Conservation (phyloP, 1,140 invertebrate species). For the Ceratitis capitata region DNA sequence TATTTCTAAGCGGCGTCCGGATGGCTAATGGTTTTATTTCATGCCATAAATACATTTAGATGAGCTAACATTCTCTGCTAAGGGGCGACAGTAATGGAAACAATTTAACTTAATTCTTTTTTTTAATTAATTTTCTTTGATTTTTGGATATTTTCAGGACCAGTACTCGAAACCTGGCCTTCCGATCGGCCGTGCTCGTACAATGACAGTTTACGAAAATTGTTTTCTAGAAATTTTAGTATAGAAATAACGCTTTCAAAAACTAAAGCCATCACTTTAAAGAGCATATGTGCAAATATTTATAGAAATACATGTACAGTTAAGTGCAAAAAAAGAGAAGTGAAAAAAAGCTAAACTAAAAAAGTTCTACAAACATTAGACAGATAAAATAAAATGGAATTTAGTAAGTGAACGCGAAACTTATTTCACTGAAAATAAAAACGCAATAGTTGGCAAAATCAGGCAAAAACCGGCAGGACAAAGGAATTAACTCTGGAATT, state of each 20-base stretch:
- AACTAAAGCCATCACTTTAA: background rate
- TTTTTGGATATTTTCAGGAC: too few relatives aligned
- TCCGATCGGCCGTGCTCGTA: too few relatives aligned
- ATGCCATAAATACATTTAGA: too few relatives aligned
- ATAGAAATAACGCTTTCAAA: background rate
- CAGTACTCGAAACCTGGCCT: too few relatives aligned
- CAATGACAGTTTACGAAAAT: too few relatives aligned
- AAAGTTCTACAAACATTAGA: background rate
- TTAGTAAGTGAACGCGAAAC: background rate
- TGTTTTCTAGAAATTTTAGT: too few relatives aligned
- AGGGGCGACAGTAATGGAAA: too few relatives aligned
- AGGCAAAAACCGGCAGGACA: background rate
- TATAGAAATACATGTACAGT: background rate
- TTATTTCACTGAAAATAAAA: background rate
- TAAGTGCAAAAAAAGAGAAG: background rate
- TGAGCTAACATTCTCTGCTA: too few relatives aligned
- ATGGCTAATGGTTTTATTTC: too few relatives aligned
- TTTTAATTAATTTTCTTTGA: too few relatives aligned
- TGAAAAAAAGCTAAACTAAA: background rate
- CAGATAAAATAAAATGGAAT: background rate
- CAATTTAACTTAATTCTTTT: too few relatives aligned
- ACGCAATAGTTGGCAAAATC: background rate
- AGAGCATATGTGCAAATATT: background rate
- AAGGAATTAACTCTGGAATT: conserved; percentile 13
- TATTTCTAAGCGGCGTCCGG: too few relatives aligned